Evolutionary conservation across 1,140 invertebrate species (phyloP).

Genomic region (Drepana arcuata): DNA sequence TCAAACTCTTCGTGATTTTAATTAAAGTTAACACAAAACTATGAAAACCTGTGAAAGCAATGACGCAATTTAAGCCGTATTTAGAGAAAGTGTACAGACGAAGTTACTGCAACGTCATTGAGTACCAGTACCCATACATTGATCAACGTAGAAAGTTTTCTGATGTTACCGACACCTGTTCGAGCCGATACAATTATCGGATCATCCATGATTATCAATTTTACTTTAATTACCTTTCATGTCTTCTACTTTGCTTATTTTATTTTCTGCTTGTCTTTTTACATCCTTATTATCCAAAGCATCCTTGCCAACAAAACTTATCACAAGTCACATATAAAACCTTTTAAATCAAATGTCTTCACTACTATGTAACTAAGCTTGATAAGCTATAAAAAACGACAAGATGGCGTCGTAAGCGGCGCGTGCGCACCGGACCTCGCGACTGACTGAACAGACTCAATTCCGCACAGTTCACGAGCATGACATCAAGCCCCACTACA

Average conservation of each 20-base stretch:
- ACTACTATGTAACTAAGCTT: too few relatives aligned
- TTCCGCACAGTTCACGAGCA: slow-evolving; percentile 28
- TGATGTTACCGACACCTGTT: slow-evolving; percentile 10
- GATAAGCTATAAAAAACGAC: too few relatives aligned
- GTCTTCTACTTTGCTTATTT: too few relatives aligned
- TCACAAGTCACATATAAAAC: too few relatives aligned
- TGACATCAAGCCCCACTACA: slow-evolving; percentile 37
- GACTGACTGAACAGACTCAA: slow-evolving; percentile 40
- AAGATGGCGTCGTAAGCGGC: slow-evolving; percentile 22
- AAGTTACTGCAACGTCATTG: slow-evolving; percentile 24
- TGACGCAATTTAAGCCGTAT: slow-evolving; percentile 29
- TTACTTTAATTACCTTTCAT: too few relatives aligned
- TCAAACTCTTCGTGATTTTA: too few relatives aligned
- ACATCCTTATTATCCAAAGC: too few relatives aligned
- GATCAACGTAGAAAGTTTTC: slow-evolving; percentile 37
- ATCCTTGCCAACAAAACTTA: too few relatives aligned
- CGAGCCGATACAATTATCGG: too few relatives aligned
- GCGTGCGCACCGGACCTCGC: slow-evolving; percentile 34
- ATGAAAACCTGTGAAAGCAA: slow-evolving; percentile 19
- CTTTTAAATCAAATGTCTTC: too few relatives aligned
- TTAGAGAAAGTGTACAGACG: slow-evolving; percentile 40
- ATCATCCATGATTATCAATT: too few relatives aligned
- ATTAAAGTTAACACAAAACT: slow-evolving; percentile 4
- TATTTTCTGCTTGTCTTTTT: too few relatives aligned
- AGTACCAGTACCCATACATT: slow-evolving; percentile 34